Base-by-base conservation (phyloP, 2,888 invertebrate species). In the Ctena decussata region DNA sequence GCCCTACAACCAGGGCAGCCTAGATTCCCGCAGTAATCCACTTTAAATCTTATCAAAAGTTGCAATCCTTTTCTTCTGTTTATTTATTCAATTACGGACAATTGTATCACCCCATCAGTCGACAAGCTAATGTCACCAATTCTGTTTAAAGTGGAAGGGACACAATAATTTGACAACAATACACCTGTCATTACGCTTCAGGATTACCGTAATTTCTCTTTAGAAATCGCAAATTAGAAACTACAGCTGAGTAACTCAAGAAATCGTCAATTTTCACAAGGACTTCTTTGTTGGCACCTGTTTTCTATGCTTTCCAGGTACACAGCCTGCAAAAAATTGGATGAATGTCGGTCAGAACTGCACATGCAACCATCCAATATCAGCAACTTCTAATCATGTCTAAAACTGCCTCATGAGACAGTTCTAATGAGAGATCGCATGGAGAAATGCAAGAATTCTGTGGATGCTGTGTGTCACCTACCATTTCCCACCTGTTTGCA, bases 71-170 rank as follows among this genome's bases (percentile, higher is more conserved):
- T 65, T 65, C 30, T 11, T 35, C 11, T 35, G 18, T 65, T 65
- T 65, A 35, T 65, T 35, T 35, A 35, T 65, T 65, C 65, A 65
- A 65, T 65, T 65, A 35, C 35, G 2, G 21, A 65, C 65, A 65
- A 65, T 65, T 65, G 65, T 65, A 65, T 65, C 65, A 65, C 11
- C 65, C 8, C 65, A 65, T 65, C 65, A 30, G 12, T 12, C 57
- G 1, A 1, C 57, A 21, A 27, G 27, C 57, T 27, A 57, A 65
- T 35, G 65, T 65, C 65, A 65, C 32, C 30, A 11, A 35, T 65
- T 65, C 35, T 53, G 21, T 27, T 35, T 65, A 65, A 65, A 24
- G 35, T 35, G 35, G 32, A 65, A 32, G 12, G 24, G 2, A n/a
- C 32, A 35, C 65, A 65, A 30, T 65, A 65, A 65, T 65, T 65